Evolutionary conservation across 1,140 invertebrate species (phyloP), one percentile per base, ranked within the genome.

Genomic region (Tetranychus urticae): DNA sequence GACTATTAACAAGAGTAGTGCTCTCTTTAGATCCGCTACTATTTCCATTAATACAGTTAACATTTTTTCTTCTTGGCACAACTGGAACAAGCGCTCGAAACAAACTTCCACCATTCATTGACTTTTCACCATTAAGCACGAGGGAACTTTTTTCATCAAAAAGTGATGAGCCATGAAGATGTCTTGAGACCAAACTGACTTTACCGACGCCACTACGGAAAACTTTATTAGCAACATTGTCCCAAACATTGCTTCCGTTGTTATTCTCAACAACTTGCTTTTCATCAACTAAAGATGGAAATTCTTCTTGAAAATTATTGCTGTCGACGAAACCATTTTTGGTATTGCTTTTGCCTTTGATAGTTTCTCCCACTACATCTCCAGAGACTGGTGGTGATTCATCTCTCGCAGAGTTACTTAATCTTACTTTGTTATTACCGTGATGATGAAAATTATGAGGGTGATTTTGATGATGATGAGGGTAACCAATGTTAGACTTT

Each of bases 281-380:
- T 6, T 42, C 39, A 45, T 39, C 39, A 7, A 58, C 57, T 42
- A 58, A 45, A 14, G 57, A 58, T 46, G 57, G 71, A 69, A 73
- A 73, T 58, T 73, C 71, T 62, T 71, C 68, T 61, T 70, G 69
- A 61, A 72, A 70, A 56, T 61, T 64, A 62, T 66, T 67, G 66
- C 60, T 70, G 10, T 62, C 62, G 47, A 46, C 45, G 52, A 59
- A 48, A 34, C 59, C 62, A 56, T 61, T 63, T 39, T 57, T 61
- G 31, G 42, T 57, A 31, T 61, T 63, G 35, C 62, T 52, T 52
- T n/a, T 23, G 14, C 48, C 14, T n/a, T 52, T 52, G 14, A 8
- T 52, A 52, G 4, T 33, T 33, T 14, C 48, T 52, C n/a, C 48
- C 48, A 33, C 4, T 14, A 33, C 5, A 23, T 23, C n/a, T 52